Evolutionary conservation across 2,888 invertebrate species (phyloP).

Genomic region (Sympetrum striolatum): DNA sequence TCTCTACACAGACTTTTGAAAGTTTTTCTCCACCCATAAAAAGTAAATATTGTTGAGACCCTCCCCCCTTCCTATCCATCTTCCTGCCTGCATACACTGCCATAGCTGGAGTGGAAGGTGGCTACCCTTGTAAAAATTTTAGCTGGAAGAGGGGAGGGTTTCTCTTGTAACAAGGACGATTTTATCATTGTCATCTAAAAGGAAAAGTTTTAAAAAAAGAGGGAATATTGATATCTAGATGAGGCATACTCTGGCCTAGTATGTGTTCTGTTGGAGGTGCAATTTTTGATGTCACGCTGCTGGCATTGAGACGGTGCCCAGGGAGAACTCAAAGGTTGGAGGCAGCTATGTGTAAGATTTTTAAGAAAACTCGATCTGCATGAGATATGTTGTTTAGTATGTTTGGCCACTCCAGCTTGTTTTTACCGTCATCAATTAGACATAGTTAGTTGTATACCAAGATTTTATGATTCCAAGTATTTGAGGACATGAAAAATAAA

Average conservation of each 20-base stretch:
- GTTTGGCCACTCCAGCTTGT: constrained; percentile 45
- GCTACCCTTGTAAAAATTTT: constrained; percentile 13
- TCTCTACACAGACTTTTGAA: not conserved
- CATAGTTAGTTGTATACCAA: constrained; percentile 45
- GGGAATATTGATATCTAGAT: constrained; percentile 1
- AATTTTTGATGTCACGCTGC: constrained; percentile 18
- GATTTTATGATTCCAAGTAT: constrained; percentile 44
- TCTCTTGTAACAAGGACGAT: constrained; percentile 18
- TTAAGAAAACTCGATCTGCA: constrained; percentile 29
- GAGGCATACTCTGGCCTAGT: constrained; percentile 26
- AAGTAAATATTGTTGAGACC: not conserved
- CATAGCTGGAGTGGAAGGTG: constrained; percentile 39
- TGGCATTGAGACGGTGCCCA: constrained; percentile 32
- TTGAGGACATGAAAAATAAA: constrained; percentile 20
- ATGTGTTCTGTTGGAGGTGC: constrained; percentile 32
- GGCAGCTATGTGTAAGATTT: constrained; percentile 41
- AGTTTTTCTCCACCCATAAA: not conserved
- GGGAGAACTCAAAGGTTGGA: constrained; percentile 33
- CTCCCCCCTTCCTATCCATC: constrained; percentile 8
- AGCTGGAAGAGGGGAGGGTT: constrained; percentile 22
- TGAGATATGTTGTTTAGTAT: constrained; percentile 43
- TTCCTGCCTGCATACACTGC: constrained; percentile 41
- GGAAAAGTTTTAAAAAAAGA: constrained; percentile 7
- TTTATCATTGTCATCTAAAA: constrained; percentile 22
- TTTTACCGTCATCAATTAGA: constrained; percentile 43